Evolutionary conservation across 2,113 vertebrate species (phyloP).

Genomic region (Condylura cristata): DNA sequence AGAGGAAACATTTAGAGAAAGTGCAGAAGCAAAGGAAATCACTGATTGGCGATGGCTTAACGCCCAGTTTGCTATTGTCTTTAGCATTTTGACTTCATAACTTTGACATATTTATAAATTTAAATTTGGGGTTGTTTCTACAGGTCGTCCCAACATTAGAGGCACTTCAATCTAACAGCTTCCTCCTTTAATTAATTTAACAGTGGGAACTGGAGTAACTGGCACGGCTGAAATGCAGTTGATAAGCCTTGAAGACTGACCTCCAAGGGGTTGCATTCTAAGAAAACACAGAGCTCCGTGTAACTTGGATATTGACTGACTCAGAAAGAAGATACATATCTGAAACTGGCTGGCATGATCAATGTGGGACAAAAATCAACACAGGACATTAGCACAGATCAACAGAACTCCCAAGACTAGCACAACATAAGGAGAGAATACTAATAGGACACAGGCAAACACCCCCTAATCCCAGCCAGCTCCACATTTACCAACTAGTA

Average conservation of each 20-base stretch:
- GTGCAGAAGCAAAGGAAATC: background rate
- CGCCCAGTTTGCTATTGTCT: background rate
- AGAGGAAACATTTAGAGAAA: background rate
- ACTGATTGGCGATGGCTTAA: background rate
- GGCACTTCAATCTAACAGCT: background rate
- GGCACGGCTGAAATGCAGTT: background rate
- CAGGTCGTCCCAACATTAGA: background rate
- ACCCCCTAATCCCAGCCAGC: background rate
- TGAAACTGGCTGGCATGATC: background rate
- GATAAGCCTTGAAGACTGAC: background rate
- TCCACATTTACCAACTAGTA: background rate
- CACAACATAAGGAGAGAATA: background rate
- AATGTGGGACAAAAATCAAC: background rate
- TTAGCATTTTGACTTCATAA: background rate
- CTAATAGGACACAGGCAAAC: background rate
- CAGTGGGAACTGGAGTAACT: background rate
- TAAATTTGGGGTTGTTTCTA: background rate
- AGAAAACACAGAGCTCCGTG: background rate
- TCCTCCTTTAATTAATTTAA: background rate
- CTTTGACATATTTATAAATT: background rate
- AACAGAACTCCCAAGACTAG: background rate
- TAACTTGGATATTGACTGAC: background rate
- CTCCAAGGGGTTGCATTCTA: background rate
- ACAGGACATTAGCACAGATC: background rate
- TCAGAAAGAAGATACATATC: background rate